These are phyloP conservation scores for Micronycteris hirsuta DNA, from an alignment of 2,113 vertebrate species.

Conservation along the genomic window DNA sequence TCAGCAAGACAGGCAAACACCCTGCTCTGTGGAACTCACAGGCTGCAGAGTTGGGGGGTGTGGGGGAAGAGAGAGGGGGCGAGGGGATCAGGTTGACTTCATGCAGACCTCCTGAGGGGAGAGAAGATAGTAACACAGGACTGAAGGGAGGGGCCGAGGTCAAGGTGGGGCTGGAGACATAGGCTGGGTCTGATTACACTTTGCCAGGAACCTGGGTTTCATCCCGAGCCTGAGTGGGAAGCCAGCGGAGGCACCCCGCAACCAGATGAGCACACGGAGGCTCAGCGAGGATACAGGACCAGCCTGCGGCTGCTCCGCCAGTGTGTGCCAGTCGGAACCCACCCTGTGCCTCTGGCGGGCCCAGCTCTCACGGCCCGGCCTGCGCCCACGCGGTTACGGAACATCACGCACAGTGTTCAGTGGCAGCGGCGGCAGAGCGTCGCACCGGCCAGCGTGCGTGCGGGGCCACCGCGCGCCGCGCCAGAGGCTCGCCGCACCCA, in stretches of 20 bases:
- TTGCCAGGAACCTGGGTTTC: background rate
- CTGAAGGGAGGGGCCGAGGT: background rate
- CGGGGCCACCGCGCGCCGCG: background rate
- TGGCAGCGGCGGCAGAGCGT: accelerated
- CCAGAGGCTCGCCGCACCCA: background rate
- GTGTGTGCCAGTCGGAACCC: background rate
- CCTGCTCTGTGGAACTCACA: background rate
- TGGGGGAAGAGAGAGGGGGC: no score
- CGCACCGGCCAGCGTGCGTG: accelerated
- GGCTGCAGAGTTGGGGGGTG: background rate
- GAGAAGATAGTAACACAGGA: background rate
- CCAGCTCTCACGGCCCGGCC: background rate
- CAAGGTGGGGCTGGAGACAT: background rate
- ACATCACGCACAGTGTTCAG: no score
- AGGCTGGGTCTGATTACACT: background rate
- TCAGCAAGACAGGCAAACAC: background rate
- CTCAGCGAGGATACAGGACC: background rate
- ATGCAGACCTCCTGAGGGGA: background rate
- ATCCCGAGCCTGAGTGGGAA: background rate
- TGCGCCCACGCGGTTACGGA: background rate
- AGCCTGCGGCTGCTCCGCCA: background rate
- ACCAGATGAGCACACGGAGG: background rate
- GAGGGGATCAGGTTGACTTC: background rate
- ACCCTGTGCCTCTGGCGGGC: background rate
- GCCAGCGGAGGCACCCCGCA: background rate